A percentile compares a stretch with the other conserved stretches of the same genome.
phyloP scores from a whole-genome alignment of 2,888 invertebrate genomes.

The Sepioteuthis lessoniana region DNA sequence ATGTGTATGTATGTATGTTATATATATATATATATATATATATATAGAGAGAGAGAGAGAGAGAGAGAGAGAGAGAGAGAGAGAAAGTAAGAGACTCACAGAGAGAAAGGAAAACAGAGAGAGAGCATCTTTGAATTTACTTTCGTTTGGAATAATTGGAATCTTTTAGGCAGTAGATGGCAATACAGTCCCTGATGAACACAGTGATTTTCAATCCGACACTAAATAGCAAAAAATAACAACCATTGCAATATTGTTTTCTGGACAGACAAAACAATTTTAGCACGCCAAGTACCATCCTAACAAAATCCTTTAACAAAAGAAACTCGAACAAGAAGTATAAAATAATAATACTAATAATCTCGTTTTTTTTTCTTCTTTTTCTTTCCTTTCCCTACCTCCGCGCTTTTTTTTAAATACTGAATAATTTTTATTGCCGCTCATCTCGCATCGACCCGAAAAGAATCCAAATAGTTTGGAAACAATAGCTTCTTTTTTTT shows the following conservation, averaged over 20 bases:
- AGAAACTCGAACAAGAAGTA: background rate
- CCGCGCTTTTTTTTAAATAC: background rate
- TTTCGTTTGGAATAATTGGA: background rate
- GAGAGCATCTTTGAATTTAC: background rate
- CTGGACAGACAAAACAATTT: background rate
- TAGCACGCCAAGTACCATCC: background rate
- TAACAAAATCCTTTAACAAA: background rate
- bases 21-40: too few relatives aligned
- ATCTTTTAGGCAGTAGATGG: background rate
- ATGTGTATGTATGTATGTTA: too few relatives aligned
- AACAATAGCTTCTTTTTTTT: background rate
- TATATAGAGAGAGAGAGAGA: too few relatives aligned
- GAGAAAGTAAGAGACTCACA: too few relatives aligned
- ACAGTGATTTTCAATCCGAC: background rate
- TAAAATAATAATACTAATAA: background rate
- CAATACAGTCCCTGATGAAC: background rate
- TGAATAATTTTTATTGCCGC: background rate
- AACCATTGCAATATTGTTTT: background rate
- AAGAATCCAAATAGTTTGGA: background rate
- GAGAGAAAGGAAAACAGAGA: too few relatives aligned
- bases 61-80: too few relatives aligned
- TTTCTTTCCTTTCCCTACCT: background rate
- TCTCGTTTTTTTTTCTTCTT: background rate
- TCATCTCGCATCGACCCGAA: background rate
- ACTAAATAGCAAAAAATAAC: background rate